These are phyloP conservation scores for Anas acuta DNA, from an alignment of 2,797 vertebrate genomes.

Conservation along the genomic window DNA sequence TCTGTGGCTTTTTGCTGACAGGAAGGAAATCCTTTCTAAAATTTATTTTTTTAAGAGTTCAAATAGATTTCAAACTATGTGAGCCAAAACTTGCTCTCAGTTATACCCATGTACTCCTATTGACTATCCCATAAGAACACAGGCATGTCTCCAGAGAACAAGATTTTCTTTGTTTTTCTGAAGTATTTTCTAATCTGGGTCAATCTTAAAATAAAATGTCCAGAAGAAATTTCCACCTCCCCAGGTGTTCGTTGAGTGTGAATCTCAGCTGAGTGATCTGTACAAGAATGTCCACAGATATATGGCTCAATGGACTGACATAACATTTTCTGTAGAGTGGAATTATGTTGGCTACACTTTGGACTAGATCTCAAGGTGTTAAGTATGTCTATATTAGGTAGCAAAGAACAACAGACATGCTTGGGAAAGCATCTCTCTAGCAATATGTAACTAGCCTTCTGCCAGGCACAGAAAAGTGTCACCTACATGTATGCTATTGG, in stretches of 20 bases:
- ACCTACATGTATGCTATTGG: not conserved
- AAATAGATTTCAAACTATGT: slow-evolving; percentile 49
- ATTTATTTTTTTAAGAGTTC: slow-evolving; percentile 54
- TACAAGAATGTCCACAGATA: not conserved
- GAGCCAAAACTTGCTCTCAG: slow-evolving; percentile 44
- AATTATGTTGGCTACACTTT: not conserved
- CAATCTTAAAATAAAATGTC: not conserved
- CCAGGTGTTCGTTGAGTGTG: not conserved
- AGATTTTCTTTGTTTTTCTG: not conserved
- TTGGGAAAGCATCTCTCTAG: not conserved
- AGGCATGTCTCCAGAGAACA: not conserved
- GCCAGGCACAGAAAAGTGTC: not conserved
- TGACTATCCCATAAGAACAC: not conserved
- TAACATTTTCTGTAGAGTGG: not conserved
- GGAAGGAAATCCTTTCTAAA: slow-evolving; percentile 70
- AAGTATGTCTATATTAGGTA: not conserved
- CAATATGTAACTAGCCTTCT: not conserved
- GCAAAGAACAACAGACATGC: not conserved
- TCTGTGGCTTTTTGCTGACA: slow-evolving; percentile 61
- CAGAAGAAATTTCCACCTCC: not conserved
- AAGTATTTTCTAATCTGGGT: not conserved
- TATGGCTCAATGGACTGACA: not conserved
- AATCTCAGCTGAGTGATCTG: not conserved
- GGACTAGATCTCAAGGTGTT: not conserved
- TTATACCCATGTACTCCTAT: not conserved